phyloP scores from a whole-genome alignment of 2,797 vertebrate species.

The Syndactyla subalaris region DNA sequence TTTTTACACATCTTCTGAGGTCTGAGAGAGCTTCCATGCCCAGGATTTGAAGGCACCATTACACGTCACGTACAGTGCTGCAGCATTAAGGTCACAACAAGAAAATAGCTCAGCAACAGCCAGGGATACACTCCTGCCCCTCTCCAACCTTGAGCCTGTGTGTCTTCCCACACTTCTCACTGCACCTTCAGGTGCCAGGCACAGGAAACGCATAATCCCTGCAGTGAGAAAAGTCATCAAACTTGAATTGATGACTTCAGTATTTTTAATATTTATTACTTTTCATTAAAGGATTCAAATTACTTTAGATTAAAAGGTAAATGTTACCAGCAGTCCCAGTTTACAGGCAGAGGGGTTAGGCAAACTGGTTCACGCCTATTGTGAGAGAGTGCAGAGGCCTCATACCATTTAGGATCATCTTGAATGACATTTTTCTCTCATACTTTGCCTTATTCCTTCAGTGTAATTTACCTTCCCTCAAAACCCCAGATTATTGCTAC shows the following conservation, averaged over 20 bases:
- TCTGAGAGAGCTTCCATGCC: constrained; percentile 23
- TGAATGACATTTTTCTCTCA: not conserved
- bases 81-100: not conserved
- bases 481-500: not conserved
- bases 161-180: constrained; percentile 6
- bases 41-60: constrained; percentile 43
- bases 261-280: constrained; percentile 7
- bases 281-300: not conserved
- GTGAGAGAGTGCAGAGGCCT: not conserved
- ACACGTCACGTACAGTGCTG: not conserved
- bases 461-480: not conserved
- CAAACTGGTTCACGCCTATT: not conserved
- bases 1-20: not conserved
- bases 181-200: not conserved
- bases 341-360: not conserved
- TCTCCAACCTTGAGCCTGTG: not conserved
- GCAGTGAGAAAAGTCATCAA: not conserved
- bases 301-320: not conserved
- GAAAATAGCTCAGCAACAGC: constrained; percentile 42
- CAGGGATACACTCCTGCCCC: not conserved
- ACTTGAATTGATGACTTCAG: not conserved
- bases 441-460: not conserved
- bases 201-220: not conserved
- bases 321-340: not conserved
- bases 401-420: not conserved